Evolutionary conservation across 2,113 vertebrate genomes (phyloP), one percentile per base, ranked within the genome.

Genomic region (Oreotragus oreotragus): DNA sequence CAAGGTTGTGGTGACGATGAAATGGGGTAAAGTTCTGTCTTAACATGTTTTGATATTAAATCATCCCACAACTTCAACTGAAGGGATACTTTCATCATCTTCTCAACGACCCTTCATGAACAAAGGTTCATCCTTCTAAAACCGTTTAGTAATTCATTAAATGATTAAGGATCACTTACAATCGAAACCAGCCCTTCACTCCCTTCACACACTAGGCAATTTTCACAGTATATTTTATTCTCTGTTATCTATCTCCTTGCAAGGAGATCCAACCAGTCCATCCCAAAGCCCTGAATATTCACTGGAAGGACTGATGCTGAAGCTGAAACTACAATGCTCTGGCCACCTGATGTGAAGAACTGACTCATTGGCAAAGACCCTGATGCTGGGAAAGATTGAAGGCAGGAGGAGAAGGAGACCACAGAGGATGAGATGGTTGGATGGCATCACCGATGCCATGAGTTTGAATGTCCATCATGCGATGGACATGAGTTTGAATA

Each of bases 201-300:
- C 28, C 62, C 23, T 80, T 7, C 30, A 80, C 7, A 28, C 1
- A 36, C 36, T 10, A 19, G 1, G 43, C 0, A n/a, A 6, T 6
- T 43, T 17, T 15, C 80, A 9, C 0, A 6, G 33, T 3, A 36
- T 16, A 5, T n/a, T 70, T 51, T 30, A 28, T 1, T 39, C 55
- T 14, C 15, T 6, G 25, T 30, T 15, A 39, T 33, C 70, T 39
- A 28, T 19, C 47, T 84, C 30, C 55, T 12, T 39, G 36, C 28
- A 70, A 70, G n/a, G 66, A 39, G n/a, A 39, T 23, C 66, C n/a
- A 70, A 36, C 66, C n/a, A 70, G 19, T 70, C 19, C 66, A 70
- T 39, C n/a, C n/a, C 21, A 70, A 70, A 70, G 19, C 66, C 64
- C 66, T 70, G n/a, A 23, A 70, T 70, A 70, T 23, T 70, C n/a